Evolutionary conservation across 2,888 invertebrate species (phyloP).

Genomic region (Oxycera nigricornis): DNA sequence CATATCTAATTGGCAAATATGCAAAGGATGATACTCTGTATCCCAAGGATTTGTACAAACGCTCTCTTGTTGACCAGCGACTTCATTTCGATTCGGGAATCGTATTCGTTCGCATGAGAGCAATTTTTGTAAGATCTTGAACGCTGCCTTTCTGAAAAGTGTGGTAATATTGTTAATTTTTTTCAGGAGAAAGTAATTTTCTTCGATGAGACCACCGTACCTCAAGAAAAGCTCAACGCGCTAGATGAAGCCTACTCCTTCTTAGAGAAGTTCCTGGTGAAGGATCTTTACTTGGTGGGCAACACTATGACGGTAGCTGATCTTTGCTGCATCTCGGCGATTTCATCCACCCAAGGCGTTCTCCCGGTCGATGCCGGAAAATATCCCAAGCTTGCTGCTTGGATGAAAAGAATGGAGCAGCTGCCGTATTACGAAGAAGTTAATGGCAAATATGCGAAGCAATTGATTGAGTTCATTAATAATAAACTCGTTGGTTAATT

Average conservation of each 20-base stretch:
- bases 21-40: conserved; percentile 41
- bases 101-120: background rate
- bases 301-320: conserved; percentile 54
- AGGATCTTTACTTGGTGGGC: conserved; percentile 52
- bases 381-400: conserved; percentile 15
- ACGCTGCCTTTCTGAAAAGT: background rate
- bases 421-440: conserved; percentile 29
- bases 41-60: conserved; percentile 42
- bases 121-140: conserved; percentile 17
- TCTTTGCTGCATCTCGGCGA: conserved; percentile 53
- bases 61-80: conserved; percentile 42
- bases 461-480: background rate
- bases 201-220: background rate
- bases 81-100: conserved; percentile 41
- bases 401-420: conserved; percentile 27
- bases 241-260: conserved; percentile 54
- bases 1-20: conserved; percentile 45
- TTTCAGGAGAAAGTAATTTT: background rate
- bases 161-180: background rate
- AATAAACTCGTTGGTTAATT: background rate
- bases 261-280: conserved; percentile 54
- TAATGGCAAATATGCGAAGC: background rate
- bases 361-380: conserved; percentile 19
- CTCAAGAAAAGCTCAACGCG: conserved; percentile 52
- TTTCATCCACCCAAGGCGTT: conserved; percentile 41